Evolutionary conservation across 1,140 invertebrate genomes (phyloP), one percentile per base, ranked within the genome.

Genomic region (Drosophila nebulosa): DNA sequence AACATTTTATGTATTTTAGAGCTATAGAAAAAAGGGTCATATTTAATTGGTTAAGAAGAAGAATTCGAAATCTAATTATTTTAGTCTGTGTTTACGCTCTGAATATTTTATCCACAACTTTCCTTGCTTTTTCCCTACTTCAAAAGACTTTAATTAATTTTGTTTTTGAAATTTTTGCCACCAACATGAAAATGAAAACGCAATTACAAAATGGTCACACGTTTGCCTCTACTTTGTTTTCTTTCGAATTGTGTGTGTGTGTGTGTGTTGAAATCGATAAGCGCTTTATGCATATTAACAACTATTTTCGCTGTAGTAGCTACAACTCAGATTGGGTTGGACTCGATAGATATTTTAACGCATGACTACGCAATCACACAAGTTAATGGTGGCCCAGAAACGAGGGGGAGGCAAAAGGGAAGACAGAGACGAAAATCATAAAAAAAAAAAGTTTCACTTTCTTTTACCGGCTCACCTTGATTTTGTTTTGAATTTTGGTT

Each of bases 371-470:
- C 75, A 65, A 78, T 76, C 73, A 74, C 53, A 70, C 73, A 51
- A 74, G 36, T 66, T 57, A 73, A 42, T 76, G 78, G 64, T 61
- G 69, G 32, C 70, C 65, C 75, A 64, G 70, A 66, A 36, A 36
- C 14, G 58, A 65, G 57, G 50, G 36, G 62, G 70, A 46, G 78
- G 51, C 39, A 55, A 69, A 52, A 9, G 56, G 24, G 21, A 36
- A 70, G 52, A 71, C 53, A 61, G 69, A 70, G 50, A 53, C 32
- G 14, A 22, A 50, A 51, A 56, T 27, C 39, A 58, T 68, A 74
- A 67, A 84, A 86, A 86, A 69, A 74, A 67, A 84, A 86, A 86
- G 72, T 86, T 86, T 86, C 81, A 86, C 81, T 86, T 86, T 86
- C 81, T 86, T 88, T 67, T 39, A 35, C 57, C 36, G 57, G 32